Evolutionary conservation across 1,140 invertebrate species (phyloP).

Genomic region (Neodiprion fabricii): DNA sequence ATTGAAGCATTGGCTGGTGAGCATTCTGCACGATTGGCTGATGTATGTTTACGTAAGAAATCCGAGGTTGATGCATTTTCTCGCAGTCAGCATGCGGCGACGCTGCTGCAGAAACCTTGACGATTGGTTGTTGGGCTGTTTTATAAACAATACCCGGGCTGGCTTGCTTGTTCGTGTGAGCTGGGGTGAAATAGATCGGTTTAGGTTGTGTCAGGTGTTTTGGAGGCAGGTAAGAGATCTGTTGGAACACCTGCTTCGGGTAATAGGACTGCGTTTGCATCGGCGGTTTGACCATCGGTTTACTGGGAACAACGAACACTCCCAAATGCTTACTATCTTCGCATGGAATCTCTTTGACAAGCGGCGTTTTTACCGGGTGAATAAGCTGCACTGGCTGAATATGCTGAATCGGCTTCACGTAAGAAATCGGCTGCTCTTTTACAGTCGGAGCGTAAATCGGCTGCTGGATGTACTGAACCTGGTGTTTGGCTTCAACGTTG

Average conservation of each 20-base stretch:
- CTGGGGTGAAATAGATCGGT: background rate
- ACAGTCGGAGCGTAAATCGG: slow-evolving; percentile 26
- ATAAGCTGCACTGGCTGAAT: background rate
- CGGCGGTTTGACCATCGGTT: background rate
- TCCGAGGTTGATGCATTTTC: slow-evolving; percentile 33
- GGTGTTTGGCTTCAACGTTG: slow-evolving; percentile 1
- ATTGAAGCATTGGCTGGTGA: slow-evolving; percentile 8
- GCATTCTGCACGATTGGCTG: background rate
- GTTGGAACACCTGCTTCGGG: background rate
- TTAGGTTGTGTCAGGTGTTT: background rate
- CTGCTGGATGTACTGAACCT: slow-evolving; percentile 33
- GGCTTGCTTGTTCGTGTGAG: background rate
- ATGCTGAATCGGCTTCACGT: slow-evolving; percentile 30
- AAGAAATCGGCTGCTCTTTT: slow-evolving; percentile 34
- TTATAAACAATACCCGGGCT: background rate
- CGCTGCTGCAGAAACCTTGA: no score
- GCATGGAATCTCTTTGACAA: background rate
- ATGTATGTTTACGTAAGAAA: slow-evolving; percentile 39
- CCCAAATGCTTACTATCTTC: background rate
- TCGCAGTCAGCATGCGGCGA: background rate
- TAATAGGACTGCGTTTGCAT: background rate
- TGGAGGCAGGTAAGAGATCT: background rate
- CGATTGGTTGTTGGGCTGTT: background rate
- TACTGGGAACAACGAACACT: background rate
- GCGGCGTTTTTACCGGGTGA: background rate